Evolutionary conservation across 2,888 invertebrate species (phyloP).

Genomic region (Campopleginae sp.): DNA sequence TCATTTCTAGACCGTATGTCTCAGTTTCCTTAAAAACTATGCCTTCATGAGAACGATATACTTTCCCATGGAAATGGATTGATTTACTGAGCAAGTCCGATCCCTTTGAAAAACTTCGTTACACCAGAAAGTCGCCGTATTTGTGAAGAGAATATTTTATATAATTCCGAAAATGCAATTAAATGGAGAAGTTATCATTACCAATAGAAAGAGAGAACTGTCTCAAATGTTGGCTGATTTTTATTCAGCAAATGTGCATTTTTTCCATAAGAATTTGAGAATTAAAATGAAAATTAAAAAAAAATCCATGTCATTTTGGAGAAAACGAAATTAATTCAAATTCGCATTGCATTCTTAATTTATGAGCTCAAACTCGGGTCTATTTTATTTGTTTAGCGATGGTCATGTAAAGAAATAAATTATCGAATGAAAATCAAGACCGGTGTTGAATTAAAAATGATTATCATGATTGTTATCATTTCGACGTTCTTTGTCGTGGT

Average conservation of each 20-base stretch:
- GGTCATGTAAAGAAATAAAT: no score
- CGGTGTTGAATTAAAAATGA: no score
- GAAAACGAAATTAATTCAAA: no score
- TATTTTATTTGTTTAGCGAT: no score
- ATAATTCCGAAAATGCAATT: neutral
- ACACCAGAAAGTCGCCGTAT: neutral
- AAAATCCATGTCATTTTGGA: neutral
- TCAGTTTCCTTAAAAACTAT: neutral
- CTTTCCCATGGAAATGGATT: neutral
- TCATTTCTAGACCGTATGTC: neutral
- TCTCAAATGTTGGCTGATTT: no score
- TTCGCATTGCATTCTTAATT: neutral
- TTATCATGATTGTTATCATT: neutral
- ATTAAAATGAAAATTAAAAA: no score
- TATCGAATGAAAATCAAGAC: no score
- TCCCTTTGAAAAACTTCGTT: neutral
- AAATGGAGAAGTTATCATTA: neutral
- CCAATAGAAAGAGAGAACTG: neutral
- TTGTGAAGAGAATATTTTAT: neutral
- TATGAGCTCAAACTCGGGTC: neutral
- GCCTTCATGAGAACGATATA: neutral
- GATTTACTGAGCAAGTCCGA: neutral
- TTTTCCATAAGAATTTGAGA: no score
- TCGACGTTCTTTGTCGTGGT: neutral
- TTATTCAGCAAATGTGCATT: no score